Evolutionary conservation across 2,888 invertebrate species (phyloP).

Genomic region (Cabera pusaria): DNA sequence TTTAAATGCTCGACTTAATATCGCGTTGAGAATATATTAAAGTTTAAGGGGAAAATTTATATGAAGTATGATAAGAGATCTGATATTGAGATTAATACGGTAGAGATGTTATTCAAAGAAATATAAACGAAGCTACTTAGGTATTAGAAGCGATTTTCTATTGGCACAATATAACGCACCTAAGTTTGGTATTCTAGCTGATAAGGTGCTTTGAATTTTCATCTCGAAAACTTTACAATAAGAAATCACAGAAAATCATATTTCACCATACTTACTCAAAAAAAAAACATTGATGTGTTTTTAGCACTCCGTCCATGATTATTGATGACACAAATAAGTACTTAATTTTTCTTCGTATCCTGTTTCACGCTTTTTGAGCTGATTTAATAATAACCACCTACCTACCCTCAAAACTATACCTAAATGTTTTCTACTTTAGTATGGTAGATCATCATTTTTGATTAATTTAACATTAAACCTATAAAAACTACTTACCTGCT

Average conservation of each 20-base stretch:
- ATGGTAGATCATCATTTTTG: too few relatives aligned
- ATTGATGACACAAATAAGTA: conserved; percentile 68
- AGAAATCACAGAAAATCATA: conserved; percentile 2
- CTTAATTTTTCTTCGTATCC: conserved; percentile 64
- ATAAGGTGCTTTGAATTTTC: conserved; percentile 39
- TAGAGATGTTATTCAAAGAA: conserved; percentile 43
- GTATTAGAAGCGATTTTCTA: conserved; percentile 15
- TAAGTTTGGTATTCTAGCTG: conserved; percentile 29
- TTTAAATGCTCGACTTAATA: conserved; percentile 50
- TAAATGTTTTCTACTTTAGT: too few relatives aligned
- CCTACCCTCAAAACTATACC: too few relatives aligned
- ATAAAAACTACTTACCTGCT: too few relatives aligned
- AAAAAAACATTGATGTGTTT: conserved; percentile 41
- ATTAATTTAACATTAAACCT: too few relatives aligned
- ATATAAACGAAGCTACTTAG: conserved; percentile 18
- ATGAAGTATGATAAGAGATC: conserved; percentile 66
- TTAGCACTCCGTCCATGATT: conserved; percentile 75
- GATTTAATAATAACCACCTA: too few relatives aligned
- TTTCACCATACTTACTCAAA: conserved; percentile 23
- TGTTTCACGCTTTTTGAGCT: conserved; percentile 29
- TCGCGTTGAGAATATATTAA: conserved; percentile 38
- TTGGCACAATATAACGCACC: conserved; percentile 18
- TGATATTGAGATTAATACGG: conserved; percentile 78
- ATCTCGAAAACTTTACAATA: not conserved
- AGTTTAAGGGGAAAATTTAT: conserved; percentile 47